A percentile compares a stretch with the other conserved stretches of the same genome.
Conservation (phyloP, 30 jellyfish, hydroid and myxozoan species). For the Hydra vulgaris region DNA sequence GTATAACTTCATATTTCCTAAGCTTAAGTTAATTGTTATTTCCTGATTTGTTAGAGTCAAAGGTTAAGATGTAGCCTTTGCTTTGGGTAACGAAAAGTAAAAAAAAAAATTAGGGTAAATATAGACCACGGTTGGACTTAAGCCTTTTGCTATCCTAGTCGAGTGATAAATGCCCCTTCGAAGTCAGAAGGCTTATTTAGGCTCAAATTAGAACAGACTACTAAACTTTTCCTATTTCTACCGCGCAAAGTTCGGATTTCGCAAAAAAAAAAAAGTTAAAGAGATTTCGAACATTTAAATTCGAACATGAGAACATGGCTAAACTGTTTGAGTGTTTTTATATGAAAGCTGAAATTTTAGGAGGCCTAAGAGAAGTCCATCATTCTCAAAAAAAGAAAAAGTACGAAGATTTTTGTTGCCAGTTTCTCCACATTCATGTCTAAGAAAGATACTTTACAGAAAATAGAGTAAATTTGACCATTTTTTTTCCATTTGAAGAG, state of each 20-base stretch:
- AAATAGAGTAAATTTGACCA: not conserved
- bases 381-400: not conserved
- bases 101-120: not conserved
- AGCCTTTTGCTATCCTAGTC: not conserved
- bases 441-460: not conserved
- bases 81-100: not conserved
- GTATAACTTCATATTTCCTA: not conserved
- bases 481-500: not conserved
- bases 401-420: not conserved
- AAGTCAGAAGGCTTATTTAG: not conserved
- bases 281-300: not conserved
- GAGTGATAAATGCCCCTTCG: not conserved
- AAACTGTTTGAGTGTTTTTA: not conserved
- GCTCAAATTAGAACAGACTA: not conserved
- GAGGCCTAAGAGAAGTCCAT: not conserved
- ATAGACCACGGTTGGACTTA: not conserved
- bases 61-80: not conserved
- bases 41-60: not conserved
- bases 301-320: not conserved
- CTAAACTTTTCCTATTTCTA: not conserved
- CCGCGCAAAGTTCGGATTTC: not conserved
- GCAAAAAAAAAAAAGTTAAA: not conserved
- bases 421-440: not conserved
- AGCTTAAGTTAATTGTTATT: not conserved
- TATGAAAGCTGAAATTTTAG: not conserved